Evolutionary conservation across 2,888 invertebrate genomes (phyloP), one percentile per base, ranked within the genome.

Genomic region (Dryomyza anilis): DNA sequence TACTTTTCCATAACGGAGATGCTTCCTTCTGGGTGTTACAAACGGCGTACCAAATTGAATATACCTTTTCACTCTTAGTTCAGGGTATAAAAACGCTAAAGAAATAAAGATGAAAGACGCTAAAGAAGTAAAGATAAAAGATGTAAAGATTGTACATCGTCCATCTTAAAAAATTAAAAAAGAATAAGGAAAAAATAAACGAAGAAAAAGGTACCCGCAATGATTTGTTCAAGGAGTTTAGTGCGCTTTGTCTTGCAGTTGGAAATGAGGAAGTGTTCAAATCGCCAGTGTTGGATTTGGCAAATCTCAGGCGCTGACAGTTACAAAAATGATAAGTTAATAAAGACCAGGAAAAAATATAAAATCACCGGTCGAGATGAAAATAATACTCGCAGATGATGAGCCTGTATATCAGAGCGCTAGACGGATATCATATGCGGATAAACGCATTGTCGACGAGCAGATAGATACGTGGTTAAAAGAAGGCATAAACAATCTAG

Each of bases 331-430:
- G 29, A 45, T 58, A n/a, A n/a, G 0, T 3, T 7, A 27, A 45
- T 58, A 58, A 19, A 45, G 45, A 23, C 45, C 58, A 36, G 4
- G 3, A 16, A 55, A 30, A 1, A 19, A 21, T 30, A 19, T n/a
- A 39, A 55, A 36, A 12, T 58, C 67, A 10, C 68, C 67, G 0
- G 64, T 70, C 2, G 61, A 65, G 16, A 70, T 70, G 65, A 70
- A 65, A 19, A 56, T 70, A 0, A 25, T 64, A 1, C 16, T 70
- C 3, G 39, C 33, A 7, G 61, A 68, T n/a, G 57, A 65, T 39
- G 21, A 55, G 12, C 67, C 63, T 14, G 63, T 65, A 1, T 58
- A 61, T 2, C 29, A 52, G 3, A 25, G 62, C 3, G 64, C 67
- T 2, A 46, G 67, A n/a, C 53, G 52, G 14, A 56, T 53, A 27